phyloP scores from a whole-genome alignment of 2,888 invertebrate genomes.

The Orthosia gothica region DNA sequence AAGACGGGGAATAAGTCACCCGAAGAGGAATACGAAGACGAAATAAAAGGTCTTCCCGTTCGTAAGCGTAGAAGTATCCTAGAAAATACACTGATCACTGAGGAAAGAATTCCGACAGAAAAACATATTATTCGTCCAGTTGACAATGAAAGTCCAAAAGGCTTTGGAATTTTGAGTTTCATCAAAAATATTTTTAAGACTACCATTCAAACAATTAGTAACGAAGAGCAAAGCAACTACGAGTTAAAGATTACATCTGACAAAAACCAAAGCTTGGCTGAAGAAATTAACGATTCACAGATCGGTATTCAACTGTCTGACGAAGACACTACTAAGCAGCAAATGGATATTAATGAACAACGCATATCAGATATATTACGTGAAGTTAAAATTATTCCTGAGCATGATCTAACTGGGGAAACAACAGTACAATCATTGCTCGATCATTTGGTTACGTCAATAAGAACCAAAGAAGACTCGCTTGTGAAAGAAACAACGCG shows the following conservation, averaged over 20 bases:
- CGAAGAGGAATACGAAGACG: slow-evolving; percentile 83
- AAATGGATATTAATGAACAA: neutral
- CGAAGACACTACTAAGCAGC: neutral
- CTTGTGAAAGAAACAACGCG: neutral
- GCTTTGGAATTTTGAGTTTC: neutral
- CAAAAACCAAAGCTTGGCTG: neutral
- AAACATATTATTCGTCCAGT: neutral
- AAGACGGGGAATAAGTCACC: slow-evolving; percentile 38
- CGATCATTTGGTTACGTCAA: slow-evolving; percentile 13
- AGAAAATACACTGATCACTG: neutral
- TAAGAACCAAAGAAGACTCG: neutral
- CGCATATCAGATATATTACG: neutral
- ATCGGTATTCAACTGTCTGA: neutral
- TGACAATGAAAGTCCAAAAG: neutral
- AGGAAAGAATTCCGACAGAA: neutral
- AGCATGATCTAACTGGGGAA: neutral
- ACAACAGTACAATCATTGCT: slow-evolving; percentile 19
- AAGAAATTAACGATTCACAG: slow-evolving; percentile 13
- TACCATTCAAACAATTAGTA: neutral
- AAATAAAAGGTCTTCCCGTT: slow-evolving; percentile 81
- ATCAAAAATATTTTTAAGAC: slow-evolving; percentile 6
- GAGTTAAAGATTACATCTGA: neutral
- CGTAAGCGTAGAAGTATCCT: slow-evolving; percentile 74
- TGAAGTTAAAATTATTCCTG: neutral
- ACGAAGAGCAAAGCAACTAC: neutral